These are phyloP conservation scores for Alfaro cultratus DNA, from an alignment of 2,797 vertebrate species.

Conservation along the genomic window DNA sequence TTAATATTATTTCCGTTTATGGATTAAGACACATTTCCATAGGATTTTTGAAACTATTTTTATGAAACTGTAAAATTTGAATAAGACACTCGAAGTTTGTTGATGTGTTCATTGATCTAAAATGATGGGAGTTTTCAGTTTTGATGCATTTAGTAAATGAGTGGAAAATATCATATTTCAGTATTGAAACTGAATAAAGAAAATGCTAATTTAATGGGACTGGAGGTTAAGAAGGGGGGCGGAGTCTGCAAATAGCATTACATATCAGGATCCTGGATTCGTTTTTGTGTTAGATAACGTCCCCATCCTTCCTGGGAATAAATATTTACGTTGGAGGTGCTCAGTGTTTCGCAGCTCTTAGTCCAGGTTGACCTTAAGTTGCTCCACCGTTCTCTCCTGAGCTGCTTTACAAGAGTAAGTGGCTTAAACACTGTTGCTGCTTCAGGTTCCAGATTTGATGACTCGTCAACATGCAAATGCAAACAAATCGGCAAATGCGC, in stretches of 20 bases:
- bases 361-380: slow-evolving; percentile 47
- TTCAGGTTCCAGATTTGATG: slow-evolving; percentile 47
- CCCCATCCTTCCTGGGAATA: not conserved
- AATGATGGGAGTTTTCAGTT: not conserved
- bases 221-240: not conserved
- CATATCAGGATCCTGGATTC: not conserved
- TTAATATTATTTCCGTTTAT: not conserved
- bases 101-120: not conserved
- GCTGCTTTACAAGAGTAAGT: slow-evolving; percentile 61
- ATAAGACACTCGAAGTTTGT: not conserved
- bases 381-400: slow-evolving; percentile 38
- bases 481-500: slow-evolving; percentile 22
- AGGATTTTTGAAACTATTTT: not conserved
- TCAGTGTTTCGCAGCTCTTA: not conserved
- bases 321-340: not conserved
- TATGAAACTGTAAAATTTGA: not conserved
- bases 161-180: not conserved
- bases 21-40: not conserved
- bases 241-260: not conserved
- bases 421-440: slow-evolving; percentile 52
- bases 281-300: not conserved
- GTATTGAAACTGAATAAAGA: not conserved
- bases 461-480: slow-evolving; percentile 47
- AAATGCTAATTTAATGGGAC: not conserved
- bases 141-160: not conserved